Evolutionary conservation across 2,797 vertebrate genomes (phyloP), one percentile per base, ranked within the genome.

Genomic region (Pogonophryne albipinna): DNA sequence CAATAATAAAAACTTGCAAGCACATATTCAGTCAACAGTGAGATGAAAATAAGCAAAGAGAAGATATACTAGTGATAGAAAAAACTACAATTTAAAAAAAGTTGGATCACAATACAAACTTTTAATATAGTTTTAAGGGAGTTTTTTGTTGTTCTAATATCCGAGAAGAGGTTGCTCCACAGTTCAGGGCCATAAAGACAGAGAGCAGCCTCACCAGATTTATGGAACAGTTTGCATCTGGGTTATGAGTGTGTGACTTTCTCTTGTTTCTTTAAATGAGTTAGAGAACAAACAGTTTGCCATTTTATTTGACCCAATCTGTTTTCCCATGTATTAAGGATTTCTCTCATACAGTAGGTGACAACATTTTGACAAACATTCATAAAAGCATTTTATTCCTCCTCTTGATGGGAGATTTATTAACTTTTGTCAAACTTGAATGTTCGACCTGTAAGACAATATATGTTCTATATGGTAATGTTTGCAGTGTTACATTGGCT

Each of bases 401-500:
- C 34, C 20, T 53, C 15, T 65, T 49, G 31, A 51, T 42, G 3
- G 38, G 19, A 63, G 17, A 75, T 49, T n/a, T 57, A 23, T 49
- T 64, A 13, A 20, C 23, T 23, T 56, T 14, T 23, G 38, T 51
- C 49, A 19, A 51, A 66, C 19, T 57, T 62, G 9, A 47, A 47
- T 9, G 19, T 45, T 27, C 16, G 1, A 67, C 45, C 19, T 60
- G n/a, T 19, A 66, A 49, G 14, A 66, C 17, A 42, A 42, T n/a
- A 8, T 4, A 27, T 6, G 3, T 23, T 70, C n/a, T 51, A 19
- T 46, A 47, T 34, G 61, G 38, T 66, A 41, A 63, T 74, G 49
- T 58, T 34, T 66, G 3, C 23, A 50, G 49, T 19, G 17, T 31
- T 61, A 71, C 15, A 44, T 52, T 34, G 27, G 10, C 70, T 63